Evolutionary conservation across 2,888 invertebrate genomes (phyloP), one percentile per base, ranked within the genome.

Genomic region (Gisinianus flammeolus): DNA sequence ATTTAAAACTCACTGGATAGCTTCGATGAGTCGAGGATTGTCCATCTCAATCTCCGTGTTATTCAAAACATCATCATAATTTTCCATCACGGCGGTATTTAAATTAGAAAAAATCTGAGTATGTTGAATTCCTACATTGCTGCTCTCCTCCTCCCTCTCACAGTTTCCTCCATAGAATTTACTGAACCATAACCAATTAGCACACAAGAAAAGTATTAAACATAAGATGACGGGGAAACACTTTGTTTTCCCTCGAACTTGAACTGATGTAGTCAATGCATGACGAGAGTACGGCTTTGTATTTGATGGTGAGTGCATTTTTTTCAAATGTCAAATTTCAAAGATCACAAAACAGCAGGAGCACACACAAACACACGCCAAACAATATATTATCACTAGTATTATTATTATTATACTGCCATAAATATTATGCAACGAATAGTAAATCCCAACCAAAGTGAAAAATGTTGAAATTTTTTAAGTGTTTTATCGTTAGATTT

Each of bases 41-140:
- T 77, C 77, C 77, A 77, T 77, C 0, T 62, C 62, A 28, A 71
- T 66, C 22, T 35, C 12, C 28, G 24, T 16, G 58, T 62, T 64
- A 26, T 70, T 52, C 16, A 77, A 30, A 44, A 77, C 10, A 67
- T 52, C 67, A 24, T 22, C 33, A 22, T 62, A 73, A 24, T 62
- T 16, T n/a, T 52, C 54, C 30, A 24, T 5, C 19, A 26, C 24
- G 24, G 26, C 26, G 24, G 6, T 35, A 8, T 35, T 5, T 5
- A 35, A 12, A 8, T 35, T 12, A 35, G 6, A 8, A 35, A 35
- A 35, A 35, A 5, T 35, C 6, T 35, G 6, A 8, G 35, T 5
- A 35, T 12, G 12, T 35, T 5, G 35, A n/a, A n/a, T n/a, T n/a
- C n/a, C n/a, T n/a, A n/a, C n/a, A 35, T 5, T 12, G 12, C 35